A percentile compares a stretch with the other conserved stretches of the same genome.
phyloP scores from a whole-genome alignment of 1,140 invertebrate genomes.

The Diabrotica undecimpunctata region DNA sequence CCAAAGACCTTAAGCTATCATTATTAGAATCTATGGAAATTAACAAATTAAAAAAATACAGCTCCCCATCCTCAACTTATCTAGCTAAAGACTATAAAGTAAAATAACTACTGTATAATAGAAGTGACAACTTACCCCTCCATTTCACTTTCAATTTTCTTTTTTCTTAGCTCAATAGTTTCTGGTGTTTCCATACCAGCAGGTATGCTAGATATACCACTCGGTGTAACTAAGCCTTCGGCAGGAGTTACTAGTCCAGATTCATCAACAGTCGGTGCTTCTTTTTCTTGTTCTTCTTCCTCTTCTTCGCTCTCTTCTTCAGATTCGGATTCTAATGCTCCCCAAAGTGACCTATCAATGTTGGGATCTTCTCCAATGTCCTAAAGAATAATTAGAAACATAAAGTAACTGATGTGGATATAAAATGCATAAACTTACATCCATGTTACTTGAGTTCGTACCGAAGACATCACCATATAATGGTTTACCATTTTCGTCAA shows the following conservation, averaged over 20 bases:
- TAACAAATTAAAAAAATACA: no score
- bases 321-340: conserved; percentile 94
- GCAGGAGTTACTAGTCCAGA: conserved; percentile 69
- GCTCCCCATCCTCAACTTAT: no score
- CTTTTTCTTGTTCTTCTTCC: conserved; percentile 75
- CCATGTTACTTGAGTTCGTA: conserved; percentile 57
- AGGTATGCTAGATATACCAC: conserved; percentile 91
- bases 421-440: conserved; percentile 51
- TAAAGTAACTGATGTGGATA: neutral
- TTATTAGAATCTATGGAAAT: no score
- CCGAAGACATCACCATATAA: conserved; percentile 99
- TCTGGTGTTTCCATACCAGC: conserved; percentile 97
- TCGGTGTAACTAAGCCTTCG: conserved; percentile 90
- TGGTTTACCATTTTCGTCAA: conserved; percentile 96
- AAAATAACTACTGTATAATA: no score
- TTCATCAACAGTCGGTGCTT: conserved; percentile 53
- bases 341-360: conserved; percentile 92
- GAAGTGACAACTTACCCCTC: conserved; percentile 66
- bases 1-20: no score
- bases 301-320: conserved; percentile 89
- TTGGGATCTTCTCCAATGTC: conserved; percentile 80
- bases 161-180: conserved; percentile 95
- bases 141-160: conserved; percentile 95
- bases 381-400: conserved; percentile 41
- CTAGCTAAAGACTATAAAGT: no score